A percentile compares a stretch with the other conserved stretches of the same genome.
phyloP scores from a whole-genome alignment of 2,113 vertebrate species.

The Psophia crepitans region DNA sequence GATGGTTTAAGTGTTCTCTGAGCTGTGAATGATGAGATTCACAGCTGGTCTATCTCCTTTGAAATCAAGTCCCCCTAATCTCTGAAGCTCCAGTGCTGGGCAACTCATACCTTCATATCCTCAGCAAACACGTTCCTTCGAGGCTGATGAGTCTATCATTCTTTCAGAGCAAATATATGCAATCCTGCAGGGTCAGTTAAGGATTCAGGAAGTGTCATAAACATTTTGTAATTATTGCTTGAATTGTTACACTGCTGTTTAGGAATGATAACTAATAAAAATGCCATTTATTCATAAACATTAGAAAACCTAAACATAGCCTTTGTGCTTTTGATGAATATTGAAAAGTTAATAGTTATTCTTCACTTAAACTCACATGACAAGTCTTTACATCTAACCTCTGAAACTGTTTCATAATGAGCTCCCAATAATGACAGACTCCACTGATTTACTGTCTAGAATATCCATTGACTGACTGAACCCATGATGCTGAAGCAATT shows the following conservation, averaged over 20 bases:
- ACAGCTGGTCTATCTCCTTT: neutral
- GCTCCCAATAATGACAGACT: neutral
- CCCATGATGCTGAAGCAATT: neutral
- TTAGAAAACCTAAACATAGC: neutral
- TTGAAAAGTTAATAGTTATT: conserved; percentile 31
- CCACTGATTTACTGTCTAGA: neutral
- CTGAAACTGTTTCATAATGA: conserved; percentile 1
- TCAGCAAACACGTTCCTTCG: neutral
- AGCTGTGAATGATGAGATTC: neutral
- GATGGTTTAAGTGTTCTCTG: neutral
- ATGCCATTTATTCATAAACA: neutral
- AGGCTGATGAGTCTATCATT: neutral
- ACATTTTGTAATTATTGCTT: neutral
- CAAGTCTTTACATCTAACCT: neutral
- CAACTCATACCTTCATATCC: neutral
- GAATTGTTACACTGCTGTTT: neutral
- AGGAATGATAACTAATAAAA: neutral
- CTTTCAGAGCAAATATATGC: neutral
- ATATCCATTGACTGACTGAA: conserved; percentile 23
- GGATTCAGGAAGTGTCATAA: neutral
- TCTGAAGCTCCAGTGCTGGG: neutral
- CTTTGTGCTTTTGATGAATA: neutral
- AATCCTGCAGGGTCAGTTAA: neutral
- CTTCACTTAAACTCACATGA: neutral
- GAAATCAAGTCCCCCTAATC: neutral